Evolutionary conservation across 1,140 invertebrate species (phyloP), one percentile per base, ranked within the genome.

Genomic region (Coenobita brevimanus): DNA sequence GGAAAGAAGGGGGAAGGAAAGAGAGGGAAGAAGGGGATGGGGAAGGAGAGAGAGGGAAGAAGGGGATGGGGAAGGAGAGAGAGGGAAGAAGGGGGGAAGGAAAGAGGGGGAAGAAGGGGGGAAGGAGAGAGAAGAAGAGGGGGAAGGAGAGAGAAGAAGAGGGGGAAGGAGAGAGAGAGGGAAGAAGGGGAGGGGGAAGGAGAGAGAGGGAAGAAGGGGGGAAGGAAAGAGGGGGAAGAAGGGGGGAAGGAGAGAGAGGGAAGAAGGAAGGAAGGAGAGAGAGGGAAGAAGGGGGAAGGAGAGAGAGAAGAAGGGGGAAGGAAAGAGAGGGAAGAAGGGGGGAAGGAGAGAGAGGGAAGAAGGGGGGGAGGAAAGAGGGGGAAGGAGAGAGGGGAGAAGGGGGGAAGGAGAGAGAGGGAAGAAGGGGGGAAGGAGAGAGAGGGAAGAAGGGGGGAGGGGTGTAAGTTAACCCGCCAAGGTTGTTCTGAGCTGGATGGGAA

Each of bases 181-280:
- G 0, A 21, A 54, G 38, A 43, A 21, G 30, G n/a, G 24, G 6
- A 46, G 21, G 43, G 1, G 15, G 30, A 21, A 30, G 60, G 79
- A 36, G 54, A 36, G 27, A 60, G 30, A 21, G 30, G 33, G 78
- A 33, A 21, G 27, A 27, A 30, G 80, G 41, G 62, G 50, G 57
- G 10, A 54, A 36, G 79, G 60, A 3, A 82, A 24, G 30, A 4
- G 43, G 24, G 13, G 36, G 3, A 46, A 21, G 60, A 82, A 2
- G n/a, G 62, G 38, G 17, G 41, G 80, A 67, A 30, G 67, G 80
- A 80, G 80, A 82, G 30, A 67, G 80, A 82, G 80, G 24, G 75
- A 43, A 43, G 41, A 0, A 43, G 27, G 41, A 38, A 43, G 38
- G 64, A 69, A 69, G 64, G 24, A 69, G 64, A 69, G 24, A 2